Conservation (phyloP, 2,888 invertebrate genomes). For the Meliscaeva auricollis region DNA sequence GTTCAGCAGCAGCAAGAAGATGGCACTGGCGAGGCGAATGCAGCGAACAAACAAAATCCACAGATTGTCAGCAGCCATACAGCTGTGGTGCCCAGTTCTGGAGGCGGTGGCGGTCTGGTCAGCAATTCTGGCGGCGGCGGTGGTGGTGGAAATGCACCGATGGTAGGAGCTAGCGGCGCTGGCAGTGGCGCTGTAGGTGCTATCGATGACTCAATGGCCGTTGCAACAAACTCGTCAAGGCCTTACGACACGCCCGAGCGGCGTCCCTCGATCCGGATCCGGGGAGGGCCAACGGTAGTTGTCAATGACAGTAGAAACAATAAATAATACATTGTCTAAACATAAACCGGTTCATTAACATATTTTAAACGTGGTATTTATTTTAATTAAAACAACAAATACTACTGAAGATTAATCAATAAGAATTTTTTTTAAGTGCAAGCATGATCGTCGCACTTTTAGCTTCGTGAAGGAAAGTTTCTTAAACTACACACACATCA, state of each 20-base stretch:
- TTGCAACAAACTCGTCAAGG: conserved; percentile 83
- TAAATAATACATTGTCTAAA: conserved; percentile 84
- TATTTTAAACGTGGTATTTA: conserved; percentile 51
- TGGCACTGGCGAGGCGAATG: conserved; percentile 80
- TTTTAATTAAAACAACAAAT: conserved; percentile 38
- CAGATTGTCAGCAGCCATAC: conserved; percentile 79
- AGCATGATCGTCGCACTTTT: conserved; percentile 56
- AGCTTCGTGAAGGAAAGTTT: conserved; percentile 53
- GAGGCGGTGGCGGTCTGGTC: conserved; percentile 78
- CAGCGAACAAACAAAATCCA: conserved; percentile 79
- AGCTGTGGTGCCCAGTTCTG: conserved; percentile 78
- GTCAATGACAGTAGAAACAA: conserved; percentile 83
- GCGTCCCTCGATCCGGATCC: conserved; percentile 84
- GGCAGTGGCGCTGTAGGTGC: conserved; percentile 80
- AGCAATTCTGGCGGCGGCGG: conserved; percentile 78
- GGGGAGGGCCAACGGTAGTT: conserved; percentile 82
- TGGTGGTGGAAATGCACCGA: conserved; percentile 80
- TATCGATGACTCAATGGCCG: conserved; percentile 84
- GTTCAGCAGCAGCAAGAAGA: conserved; percentile 82
- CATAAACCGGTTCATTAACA: conserved; percentile 22
- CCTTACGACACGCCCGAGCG: conserved; percentile 84
- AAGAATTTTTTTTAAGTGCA: conserved; percentile 63
- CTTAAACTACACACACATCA: conserved; percentile 48
- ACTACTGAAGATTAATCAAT: conserved; percentile 54
- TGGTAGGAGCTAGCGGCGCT: conserved; percentile 79